phyloP scores from a whole-genome alignment of 2,113 vertebrate genomes.

The Eleginops maclovinus region DNA sequence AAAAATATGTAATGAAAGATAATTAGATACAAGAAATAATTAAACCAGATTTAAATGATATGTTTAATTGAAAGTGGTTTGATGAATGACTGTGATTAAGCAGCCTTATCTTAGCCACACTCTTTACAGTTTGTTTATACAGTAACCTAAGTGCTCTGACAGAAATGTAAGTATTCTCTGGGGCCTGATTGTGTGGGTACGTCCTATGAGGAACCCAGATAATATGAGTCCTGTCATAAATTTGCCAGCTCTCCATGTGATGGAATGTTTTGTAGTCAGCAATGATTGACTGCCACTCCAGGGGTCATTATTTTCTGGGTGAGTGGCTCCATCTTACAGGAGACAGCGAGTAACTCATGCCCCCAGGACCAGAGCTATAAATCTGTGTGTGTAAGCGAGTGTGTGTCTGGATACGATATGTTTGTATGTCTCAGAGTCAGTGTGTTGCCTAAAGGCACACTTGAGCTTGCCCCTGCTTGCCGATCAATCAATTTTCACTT shows the following conservation, averaged over 20 bases:
- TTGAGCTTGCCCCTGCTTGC: conserved; percentile 34
- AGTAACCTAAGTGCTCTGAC: conserved; percentile 11
- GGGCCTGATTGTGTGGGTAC: conserved; percentile 26
- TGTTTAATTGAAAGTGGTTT: conserved; percentile 5
- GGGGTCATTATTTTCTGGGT: conserved; percentile 69
- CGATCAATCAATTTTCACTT: conserved; percentile 66
- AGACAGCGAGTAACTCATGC: conserved; percentile 70
- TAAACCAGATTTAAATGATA: conserved; percentile 3
- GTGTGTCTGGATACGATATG: conserved; percentile 1
- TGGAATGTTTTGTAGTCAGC: conserved; percentile 39
- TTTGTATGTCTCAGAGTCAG: conserved; percentile 20
- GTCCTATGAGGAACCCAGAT: conserved; percentile 54
- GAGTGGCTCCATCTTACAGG: conserved; percentile 50
- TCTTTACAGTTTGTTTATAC: conserved; percentile 9
- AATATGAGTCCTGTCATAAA: conserved; percentile 54
- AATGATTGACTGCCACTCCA: conserved; percentile 62
- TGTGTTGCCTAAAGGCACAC: conserved; percentile 32
- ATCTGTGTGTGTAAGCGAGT: conserved; percentile 43
- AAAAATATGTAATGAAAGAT: neutral
- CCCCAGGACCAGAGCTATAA: conserved; percentile 61
- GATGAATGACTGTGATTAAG: neutral
- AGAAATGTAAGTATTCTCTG: conserved; percentile 7
- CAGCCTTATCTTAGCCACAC: conserved; percentile 11
- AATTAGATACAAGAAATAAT: neutral
- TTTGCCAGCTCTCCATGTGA: conserved; percentile 24